Evolutionary conservation across 2,113 vertebrate species (phyloP).

Genomic region (Esox niger): DNA sequence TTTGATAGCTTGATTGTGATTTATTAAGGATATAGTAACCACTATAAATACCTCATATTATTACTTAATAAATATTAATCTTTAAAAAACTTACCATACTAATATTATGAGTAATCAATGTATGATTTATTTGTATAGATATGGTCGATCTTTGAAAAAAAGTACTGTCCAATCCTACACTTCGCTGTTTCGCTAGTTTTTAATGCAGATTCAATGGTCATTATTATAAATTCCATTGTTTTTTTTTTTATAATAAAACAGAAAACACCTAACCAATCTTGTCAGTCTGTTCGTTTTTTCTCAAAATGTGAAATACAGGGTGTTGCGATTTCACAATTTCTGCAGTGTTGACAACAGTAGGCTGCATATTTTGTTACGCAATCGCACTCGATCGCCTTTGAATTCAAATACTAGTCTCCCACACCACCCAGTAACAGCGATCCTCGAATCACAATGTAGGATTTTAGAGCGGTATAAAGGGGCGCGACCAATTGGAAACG

Average conservation of each 20-base stretch:
- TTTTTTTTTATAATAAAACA: conserved; percentile 64
- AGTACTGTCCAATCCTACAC: conserved; percentile 10
- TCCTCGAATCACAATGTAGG: conserved; percentile 53
- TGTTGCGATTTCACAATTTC: background rate
- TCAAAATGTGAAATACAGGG: background rate
- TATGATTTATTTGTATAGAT: background rate
- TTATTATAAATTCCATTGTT: conserved; percentile 49
- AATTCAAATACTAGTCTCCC: conserved; percentile 17
- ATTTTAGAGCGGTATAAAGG: conserved; percentile 30
- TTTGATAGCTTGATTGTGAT: conserved; percentile 47
- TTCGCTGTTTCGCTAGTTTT: conserved; percentile 1
- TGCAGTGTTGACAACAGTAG: conserved; percentile 1
- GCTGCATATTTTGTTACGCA: conserved; percentile 26
- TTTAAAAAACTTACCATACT: background rate
- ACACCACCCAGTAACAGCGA: conserved; percentile 63
- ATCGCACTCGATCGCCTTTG: conserved; percentile 13
- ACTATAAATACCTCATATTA: conserved; percentile 67
- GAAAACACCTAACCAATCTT: conserved; percentile 35
- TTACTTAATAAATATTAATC: conserved; percentile 44
- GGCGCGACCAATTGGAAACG: conserved; percentile 67
- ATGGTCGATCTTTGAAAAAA: conserved; percentile 11
- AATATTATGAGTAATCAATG: conserved; percentile 32
- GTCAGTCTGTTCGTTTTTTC: background rate
- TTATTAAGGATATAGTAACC: conserved; percentile 58
- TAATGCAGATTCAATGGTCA: conserved; percentile 18